Conservation (phyloP, 2,797 vertebrate species). For the Acridotheres tristis region DNA sequence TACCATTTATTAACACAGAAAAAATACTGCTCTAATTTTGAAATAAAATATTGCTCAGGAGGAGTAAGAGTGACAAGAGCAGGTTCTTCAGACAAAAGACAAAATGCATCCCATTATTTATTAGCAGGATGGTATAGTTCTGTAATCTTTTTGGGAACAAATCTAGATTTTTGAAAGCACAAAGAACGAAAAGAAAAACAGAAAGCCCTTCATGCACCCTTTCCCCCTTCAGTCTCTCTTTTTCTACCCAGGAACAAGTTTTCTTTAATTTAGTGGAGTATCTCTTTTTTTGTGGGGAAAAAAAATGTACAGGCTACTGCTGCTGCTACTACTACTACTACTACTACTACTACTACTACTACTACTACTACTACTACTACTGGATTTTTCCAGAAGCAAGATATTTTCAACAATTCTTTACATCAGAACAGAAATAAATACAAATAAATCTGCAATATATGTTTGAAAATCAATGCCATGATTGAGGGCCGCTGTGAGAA, state of each 20-base stretch:
- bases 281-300: neutral
- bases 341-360: neutral
- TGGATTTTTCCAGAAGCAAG: neutral
- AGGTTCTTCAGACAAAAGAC: neutral
- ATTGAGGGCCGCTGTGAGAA: rapidly evolving
- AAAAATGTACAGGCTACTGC: neutral
- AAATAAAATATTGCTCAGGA: slow-evolving; percentile 7
- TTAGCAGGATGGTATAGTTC: neutral
- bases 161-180: neutral
- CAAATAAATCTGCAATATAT: neutral
- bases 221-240: neutral
- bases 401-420: neutral
- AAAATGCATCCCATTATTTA: neutral
- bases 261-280: neutral
- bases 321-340: neutral
- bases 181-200: neutral
- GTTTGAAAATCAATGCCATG: neutral
- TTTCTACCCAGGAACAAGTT: neutral
- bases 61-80: neutral
- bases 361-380: too few relatives aligned
- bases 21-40: neutral
- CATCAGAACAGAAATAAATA: neutral
- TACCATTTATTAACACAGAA: neutral
- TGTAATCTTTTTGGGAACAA: neutral
- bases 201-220: neutral